Evolutionary conservation across 35 echinoderm and acorn worm genomes (phyloP).

Genomic region (Lytechinus variegatus): DNA sequence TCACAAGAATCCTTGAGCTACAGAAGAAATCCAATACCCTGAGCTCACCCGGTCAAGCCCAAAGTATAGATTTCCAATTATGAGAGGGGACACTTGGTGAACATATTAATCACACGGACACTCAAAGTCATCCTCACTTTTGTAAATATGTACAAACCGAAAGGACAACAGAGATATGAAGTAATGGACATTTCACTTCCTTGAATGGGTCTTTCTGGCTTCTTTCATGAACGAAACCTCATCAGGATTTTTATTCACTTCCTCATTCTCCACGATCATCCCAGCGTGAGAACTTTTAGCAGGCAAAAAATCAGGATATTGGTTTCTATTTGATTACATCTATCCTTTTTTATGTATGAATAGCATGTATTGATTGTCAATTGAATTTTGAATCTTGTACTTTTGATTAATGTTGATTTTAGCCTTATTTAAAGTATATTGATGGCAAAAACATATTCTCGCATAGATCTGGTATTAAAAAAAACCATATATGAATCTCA

Average conservation of each 20-base stretch:
- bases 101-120: not conserved
- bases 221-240: not conserved
- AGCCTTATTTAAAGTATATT: not conserved
- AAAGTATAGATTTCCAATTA: constrained; percentile 13
- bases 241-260: not conserved
- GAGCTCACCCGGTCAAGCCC: not conserved
- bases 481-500: not conserved
- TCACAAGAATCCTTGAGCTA: constrained; percentile 14
- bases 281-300: not conserved
- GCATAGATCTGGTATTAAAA: not conserved
- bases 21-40: constrained; percentile 17
- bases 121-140: not conserved
- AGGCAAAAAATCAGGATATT: not conserved
- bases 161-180: not conserved
- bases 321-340: not conserved
- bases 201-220: not conserved
- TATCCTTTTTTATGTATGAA: not conserved
- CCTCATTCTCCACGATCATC: not conserved
- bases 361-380: not conserved
- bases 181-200: not conserved
- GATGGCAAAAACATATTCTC: not conserved
- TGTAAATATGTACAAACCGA: not conserved
- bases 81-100: not conserved
- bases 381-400: not conserved
- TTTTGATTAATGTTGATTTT: not conserved